Base-by-base conservation (phyloP, 2,888 invertebrate genomes). In the Drosophila niveifrons region DNA sequence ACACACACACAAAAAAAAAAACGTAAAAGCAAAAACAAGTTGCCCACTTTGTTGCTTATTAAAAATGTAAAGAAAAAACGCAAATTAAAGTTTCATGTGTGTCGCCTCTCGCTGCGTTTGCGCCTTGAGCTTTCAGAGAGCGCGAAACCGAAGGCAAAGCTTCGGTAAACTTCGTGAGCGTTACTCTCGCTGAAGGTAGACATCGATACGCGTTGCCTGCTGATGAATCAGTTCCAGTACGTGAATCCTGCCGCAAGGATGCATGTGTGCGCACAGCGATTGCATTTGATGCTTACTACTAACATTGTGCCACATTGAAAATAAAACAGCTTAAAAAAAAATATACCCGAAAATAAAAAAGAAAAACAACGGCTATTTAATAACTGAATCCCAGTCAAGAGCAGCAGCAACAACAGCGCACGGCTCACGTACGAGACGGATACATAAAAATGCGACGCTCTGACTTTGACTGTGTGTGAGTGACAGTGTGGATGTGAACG, bases 221-320 rank as follows among this genome's bases (percentile, higher is more conserved):
- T 75, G 66, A 75, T 73, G 77, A 85, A 79, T 90, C 88, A 88
- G 88, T 88, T 89, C 78, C 78, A 90, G 90, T 80, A 82, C 69
- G 88, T 78, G 83, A 85, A 90, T 89, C 89, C 82, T 83, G 72
- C 72, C 75, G 88, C 74, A 62, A 90, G 90, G 88, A 88, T 90
- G 89, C 81, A 81, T 75, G 88, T 82, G 58, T 72, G 66, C 82
- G 78, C 72, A 55, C 56, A 48, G 62, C 53, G 39, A 56, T 18
- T 47, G 29, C 62, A 55, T 46, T 68, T 75, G 44, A 55, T 50
- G 23, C 23, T 23, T 23, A 23, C 23, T 50, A 55, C 76, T 59
- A 53, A 75, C 78, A 88, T 65, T 88, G 83, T 86, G 78, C 39
- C 81, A 80, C 78, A 84, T 83, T 86, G 78, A 69, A 85, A 76